Conservation (phyloP, 2,797 vertebrate genomes). For the Phataginus tricuspis region DNA sequence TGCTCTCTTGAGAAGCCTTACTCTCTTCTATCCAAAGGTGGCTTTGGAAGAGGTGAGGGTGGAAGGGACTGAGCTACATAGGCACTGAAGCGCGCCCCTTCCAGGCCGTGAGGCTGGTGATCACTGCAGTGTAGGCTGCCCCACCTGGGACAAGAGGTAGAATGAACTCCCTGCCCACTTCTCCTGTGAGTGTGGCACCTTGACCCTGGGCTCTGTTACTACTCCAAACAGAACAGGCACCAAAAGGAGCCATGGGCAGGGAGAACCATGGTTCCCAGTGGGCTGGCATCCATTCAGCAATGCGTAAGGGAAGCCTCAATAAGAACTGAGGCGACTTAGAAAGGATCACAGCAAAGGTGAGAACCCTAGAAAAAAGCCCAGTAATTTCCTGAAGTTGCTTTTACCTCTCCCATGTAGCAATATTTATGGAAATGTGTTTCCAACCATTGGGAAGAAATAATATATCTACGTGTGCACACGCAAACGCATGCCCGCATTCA, state of each 20-base stretch:
- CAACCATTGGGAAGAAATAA: neutral
- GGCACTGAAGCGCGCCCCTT: too few species aligned
- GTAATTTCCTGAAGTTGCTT: neutral
- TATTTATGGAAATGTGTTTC: neutral
- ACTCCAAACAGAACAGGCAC: neutral
- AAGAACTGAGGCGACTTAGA: neutral
- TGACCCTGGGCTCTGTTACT: neutral
- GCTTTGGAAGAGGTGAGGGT: neutral
- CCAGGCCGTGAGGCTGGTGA: neutral
- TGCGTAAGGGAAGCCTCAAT: neutral
- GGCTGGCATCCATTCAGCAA: neutral
- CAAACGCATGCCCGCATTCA: neutral
- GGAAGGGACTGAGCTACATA: neutral
- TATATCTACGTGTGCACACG: accelerated
- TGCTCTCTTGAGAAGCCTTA: neutral
- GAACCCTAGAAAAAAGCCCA: neutral
- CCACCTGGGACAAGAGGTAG: accelerated
- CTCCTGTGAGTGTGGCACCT: neutral
- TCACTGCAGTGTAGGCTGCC: neutral
- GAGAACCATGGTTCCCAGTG: neutral
- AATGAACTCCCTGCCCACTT: neutral
- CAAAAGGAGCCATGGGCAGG: neutral
- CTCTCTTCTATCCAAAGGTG: neutral
- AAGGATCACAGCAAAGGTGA: neutral
- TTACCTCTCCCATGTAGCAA: neutral